Base-by-base conservation (phyloP, 2,888 invertebrate genomes). In the Sphaerophoria taeniata region DNA sequence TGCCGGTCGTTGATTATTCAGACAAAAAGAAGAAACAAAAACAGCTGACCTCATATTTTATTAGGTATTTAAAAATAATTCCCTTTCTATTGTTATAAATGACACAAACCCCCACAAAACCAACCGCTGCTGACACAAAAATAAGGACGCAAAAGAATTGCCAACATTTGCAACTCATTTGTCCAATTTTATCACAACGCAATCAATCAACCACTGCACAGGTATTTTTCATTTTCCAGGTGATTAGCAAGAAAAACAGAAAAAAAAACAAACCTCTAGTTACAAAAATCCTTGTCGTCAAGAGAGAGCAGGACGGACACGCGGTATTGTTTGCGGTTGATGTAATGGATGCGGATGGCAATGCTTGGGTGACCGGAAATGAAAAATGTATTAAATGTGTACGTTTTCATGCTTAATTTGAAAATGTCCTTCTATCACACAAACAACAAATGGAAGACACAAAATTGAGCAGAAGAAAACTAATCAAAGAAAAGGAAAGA, bases 181-280 rank as follows among this genome's bases (percentile, higher is more conserved):
- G 82, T 82, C 82, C 72, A 69, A 63, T 73, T 43, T 60, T 61
- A 77, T 77, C 72, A 45, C 69, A 39, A 24, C 51, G 63, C 56
- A 77, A 82, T 82, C 77, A 77, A 77, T 82, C 77, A 82, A 45
- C 60, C 9, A 6, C 56, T 36, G 65, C 72, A 49, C 55, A 61
- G 67, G 61, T 69, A 82, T 73, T 82, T 77, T 77, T 63, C 73
- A 73, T 39, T 73, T 77, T 34, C 69, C 61, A 73, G 73, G 82
- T 82, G 69, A 77, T 73, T 77, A 82, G 61, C 58, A 36, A 34
- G 34, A 65, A 47, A 4, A n/a, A n/a, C n/a, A n/a, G n/a, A n/a
- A 45, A 61, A 11, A 39, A 31, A 65, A 60, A 56, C 12, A 51
- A 67, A 67, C 4, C 45, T n/a, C 69, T 73, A 82, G 77, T 82